Evolutionary conservation across 2,797 vertebrate genomes (phyloP).

Genomic region (Corythornis leucogaster): DNA sequence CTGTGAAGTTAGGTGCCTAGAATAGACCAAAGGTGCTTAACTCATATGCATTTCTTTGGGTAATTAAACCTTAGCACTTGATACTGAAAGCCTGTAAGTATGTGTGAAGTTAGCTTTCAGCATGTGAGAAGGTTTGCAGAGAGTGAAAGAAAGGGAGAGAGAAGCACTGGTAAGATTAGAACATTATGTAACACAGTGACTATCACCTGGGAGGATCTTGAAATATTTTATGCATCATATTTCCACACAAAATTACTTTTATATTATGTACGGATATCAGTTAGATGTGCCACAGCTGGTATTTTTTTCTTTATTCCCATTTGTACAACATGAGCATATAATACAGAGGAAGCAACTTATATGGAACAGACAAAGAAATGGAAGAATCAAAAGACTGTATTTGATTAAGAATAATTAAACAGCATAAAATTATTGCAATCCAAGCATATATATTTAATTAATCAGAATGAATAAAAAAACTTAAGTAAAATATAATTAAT

Average conservation of each 20-base stretch:
- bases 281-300: neutral
- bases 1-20: neutral
- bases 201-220: neutral
- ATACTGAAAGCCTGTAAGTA: neutral
- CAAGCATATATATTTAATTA: constrained; percentile 74
- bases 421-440: constrained; percentile 54
- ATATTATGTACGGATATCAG: neutral
- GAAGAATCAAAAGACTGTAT: constrained; percentile 20
- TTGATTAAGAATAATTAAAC: constrained; percentile 67
- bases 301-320: neutral
- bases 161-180: neutral
- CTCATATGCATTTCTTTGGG: neutral
- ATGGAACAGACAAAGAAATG: constrained; percentile 20
- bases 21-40: constrained; percentile 8
- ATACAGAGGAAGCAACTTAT: neutral
- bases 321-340: neutral
- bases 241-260: neutral
- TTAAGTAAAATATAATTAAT: constrained; percentile 77
- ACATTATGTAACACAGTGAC: neutral
- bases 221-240: neutral
- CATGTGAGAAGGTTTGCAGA: constrained; percentile 9
- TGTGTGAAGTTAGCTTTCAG: constrained; percentile 25
- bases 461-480: constrained; percentile 61
- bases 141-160: neutral
- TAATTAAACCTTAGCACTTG: constrained; percentile 14